Base-by-base conservation (phyloP, 2,888 invertebrate species). In the Endomychus coccineus region DNA sequence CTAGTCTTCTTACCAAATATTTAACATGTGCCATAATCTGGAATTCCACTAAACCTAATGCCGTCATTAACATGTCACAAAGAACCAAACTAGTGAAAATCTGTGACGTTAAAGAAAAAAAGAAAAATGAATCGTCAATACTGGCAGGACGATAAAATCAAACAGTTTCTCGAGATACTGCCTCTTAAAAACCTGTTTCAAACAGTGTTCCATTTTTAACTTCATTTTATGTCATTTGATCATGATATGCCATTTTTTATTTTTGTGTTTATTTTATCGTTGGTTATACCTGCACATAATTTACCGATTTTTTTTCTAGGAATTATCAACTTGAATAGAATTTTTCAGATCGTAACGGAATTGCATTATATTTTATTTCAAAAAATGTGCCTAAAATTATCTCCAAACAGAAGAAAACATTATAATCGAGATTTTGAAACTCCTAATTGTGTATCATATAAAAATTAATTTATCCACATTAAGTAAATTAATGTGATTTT, bases 121-220 rank as follows among this genome's bases (percentile, higher is more conserved):
- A 24, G 17, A 36, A 28, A 9, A 10, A 7, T 5, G 28, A 7
- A 19, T n/a, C 21, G 21, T 19, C 21, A n/a, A 6, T 19, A n/a
- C 34, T 40, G 39, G 4, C 11, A 21, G 4, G 14, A 42, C 40
- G 40, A 45, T 45, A 43, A 41, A 49, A 52, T 51, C 50, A 51
- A 51, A 46, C 44, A 36, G 44, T 43, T 48, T 34, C 47, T 49
- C 46, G 52, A 55, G 52, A 55, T 55, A 55, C 55, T 55, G 55
- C 55, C 55, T 53, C 51, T 31, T 23, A 16, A 39, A 44, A 42
- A 49, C 41, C 52, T 52, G 51, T 53, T 49, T 34, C 45, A 45
- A 52, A 55, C 53, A 56, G 55, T 55, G 58, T 58, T 56, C 58
- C 54, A 54, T 52, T 53, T 45, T 30, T 27, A 37, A 40, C 43